phyloP scores from a whole-genome alignment of 2,113 vertebrate genomes.

The Dunckerocampus dactyliophorus region DNA sequence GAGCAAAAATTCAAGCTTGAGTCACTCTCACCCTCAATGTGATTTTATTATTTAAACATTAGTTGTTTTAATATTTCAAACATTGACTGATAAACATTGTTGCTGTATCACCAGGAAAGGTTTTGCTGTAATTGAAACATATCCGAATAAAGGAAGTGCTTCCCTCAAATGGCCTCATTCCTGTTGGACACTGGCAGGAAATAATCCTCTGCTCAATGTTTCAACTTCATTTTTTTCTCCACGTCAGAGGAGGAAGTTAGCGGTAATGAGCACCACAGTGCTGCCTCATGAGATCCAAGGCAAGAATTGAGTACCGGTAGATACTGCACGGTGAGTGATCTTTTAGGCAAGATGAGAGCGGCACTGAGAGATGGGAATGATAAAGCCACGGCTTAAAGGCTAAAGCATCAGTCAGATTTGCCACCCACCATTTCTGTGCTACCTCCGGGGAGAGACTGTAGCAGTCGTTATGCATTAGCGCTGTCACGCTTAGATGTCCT shows the following conservation, averaged over 20 bases:
- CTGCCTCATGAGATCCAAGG: neutral
- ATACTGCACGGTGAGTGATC: too few relatives aligned
- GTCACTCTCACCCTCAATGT: too few relatives aligned
- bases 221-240: slow-evolving; percentile 4
- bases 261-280: slow-evolving; percentile 9
- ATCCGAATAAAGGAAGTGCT: slow-evolving; percentile 9
- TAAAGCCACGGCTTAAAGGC: slow-evolving; percentile 1
- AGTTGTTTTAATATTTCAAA: neutral
- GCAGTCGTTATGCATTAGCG: slow-evolving; percentile 9
- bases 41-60: too few relatives aligned
- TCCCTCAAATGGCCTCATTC: slow-evolving; percentile 11
- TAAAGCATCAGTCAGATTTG: slow-evolving; percentile 8
- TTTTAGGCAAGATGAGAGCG: slow-evolving; percentile 3
- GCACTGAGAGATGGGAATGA: neutral
- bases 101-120: neutral
- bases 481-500: neutral
- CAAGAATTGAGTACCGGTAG: neutral
- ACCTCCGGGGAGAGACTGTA: slow-evolving; percentile 12
- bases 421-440: slow-evolving; percentile 1
- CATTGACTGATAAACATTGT: neutral
- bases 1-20: too few relatives aligned
- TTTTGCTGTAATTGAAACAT: neutral
- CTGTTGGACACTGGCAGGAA: slow-evolving; percentile 21
- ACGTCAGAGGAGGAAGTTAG: slow-evolving; percentile 11
- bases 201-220: slow-evolving; percentile 29